Conservation (phyloP, 2,113 vertebrate genomes). For the Platichthys stellatus region DNA sequence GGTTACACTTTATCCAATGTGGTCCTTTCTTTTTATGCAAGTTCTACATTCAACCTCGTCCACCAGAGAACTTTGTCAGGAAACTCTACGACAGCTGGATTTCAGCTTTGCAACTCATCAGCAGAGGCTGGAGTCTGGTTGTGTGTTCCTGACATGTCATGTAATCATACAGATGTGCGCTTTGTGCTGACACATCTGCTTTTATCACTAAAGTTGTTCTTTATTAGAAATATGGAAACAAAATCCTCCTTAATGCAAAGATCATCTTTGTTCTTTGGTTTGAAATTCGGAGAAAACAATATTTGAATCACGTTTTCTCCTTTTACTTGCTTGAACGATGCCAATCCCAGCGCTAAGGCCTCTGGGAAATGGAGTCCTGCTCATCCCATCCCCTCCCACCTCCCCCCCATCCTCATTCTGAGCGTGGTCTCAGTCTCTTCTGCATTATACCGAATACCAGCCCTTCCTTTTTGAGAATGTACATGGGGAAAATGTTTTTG, state of each 20-base stretch:
- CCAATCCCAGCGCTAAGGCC: not conserved
- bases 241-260: not conserved
- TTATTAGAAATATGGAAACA: too few species aligned
- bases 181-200: too few species aligned
- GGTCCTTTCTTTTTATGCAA: not conserved
- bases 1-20: constrained; percentile 25
- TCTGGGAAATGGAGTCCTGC: constrained; percentile 53
- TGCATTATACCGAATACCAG: constrained; percentile 52
- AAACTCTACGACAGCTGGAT: too few species aligned
- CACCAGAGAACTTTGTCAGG: not conserved
- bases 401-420: constrained; percentile 1
- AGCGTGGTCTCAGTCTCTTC: constrained; percentile 38
- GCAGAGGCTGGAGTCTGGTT: too few species aligned
- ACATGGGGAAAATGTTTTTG: constrained; percentile 66
- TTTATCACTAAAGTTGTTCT: too few species aligned
- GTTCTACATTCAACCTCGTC: constrained; percentile 5
- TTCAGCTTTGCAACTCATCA: too few species aligned
- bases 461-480: constrained; percentile 73
- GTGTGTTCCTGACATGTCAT: too few species aligned
- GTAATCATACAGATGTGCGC: too few species aligned
- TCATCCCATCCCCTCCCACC: not conserved
- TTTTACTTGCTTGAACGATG: not conserved
- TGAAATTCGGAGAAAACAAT: not conserved
- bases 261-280: not conserved
- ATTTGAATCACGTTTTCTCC: not conserved